phyloP scores from a whole-genome alignment of 2,888 invertebrate species.

The Drosophila borborema region DNA sequence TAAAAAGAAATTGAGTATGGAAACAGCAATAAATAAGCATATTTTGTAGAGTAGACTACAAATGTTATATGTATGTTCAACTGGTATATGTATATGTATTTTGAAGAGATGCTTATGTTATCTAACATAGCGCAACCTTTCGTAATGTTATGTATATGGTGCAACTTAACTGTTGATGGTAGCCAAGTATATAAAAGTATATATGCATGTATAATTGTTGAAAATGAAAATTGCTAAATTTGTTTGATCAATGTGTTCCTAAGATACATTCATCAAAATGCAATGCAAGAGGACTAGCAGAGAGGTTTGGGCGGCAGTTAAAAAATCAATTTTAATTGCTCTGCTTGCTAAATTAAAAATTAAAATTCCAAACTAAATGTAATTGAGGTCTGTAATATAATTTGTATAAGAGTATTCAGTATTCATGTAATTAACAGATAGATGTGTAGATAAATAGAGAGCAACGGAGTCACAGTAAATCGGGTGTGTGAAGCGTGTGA shows the following conservation, averaged over 20 bases:
- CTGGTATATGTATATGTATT: constrained; percentile 64
- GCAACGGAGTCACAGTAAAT: constrained; percentile 25
- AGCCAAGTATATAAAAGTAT: constrained; percentile 20
- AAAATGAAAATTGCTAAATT: constrained; percentile 27
- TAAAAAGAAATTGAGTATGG: constrained; percentile 87
- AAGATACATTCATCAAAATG: constrained; percentile 52
- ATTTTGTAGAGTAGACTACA: constrained; percentile 85
- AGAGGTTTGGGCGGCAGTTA: background rate
- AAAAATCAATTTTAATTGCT: constrained; percentile 8
- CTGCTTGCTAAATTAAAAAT: constrained; percentile 30
- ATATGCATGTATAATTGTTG: constrained; percentile 15
- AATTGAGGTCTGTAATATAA: constrained; percentile 20
- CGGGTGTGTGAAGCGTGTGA: constrained; percentile 17
- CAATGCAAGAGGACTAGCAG: constrained; percentile 34
- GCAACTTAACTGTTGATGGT: constrained; percentile 42
- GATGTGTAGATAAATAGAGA: constrained; percentile 15
- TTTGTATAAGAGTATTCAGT: constrained; percentile 9
- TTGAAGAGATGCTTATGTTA: constrained; percentile 57
- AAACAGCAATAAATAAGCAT: constrained; percentile 85
- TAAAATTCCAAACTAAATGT: constrained; percentile 10
- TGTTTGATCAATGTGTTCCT: constrained; percentile 20
- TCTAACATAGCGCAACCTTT: constrained; percentile 43
- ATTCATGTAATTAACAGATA: constrained; percentile 14
- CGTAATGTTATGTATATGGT: constrained; percentile 33
- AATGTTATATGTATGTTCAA: constrained; percentile 77